Percentiles rank a stretch among this genome's conserved stretches.
phyloP scores from a whole-genome alignment of 2,888 invertebrate genomes.

The Leptopilina drosophilae region DNA sequence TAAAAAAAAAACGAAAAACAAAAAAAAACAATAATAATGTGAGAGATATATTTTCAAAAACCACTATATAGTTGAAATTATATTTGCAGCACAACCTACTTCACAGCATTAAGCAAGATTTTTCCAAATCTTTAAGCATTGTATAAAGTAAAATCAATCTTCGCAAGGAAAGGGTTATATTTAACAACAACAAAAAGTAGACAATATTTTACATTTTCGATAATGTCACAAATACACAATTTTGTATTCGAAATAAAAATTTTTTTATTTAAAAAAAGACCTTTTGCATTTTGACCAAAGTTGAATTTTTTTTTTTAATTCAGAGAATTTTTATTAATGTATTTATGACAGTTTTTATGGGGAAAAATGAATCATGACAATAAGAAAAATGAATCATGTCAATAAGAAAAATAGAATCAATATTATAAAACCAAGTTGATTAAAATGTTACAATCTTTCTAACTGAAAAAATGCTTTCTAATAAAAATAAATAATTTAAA shows the following conservation, averaged over 20 bases:
- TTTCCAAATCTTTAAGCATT: conserved; percentile 31
- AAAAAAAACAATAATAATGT: neutral
- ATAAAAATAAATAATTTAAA: no score
- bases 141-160: conserved; percentile 37
- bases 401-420: no score
- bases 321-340: neutral
- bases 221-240: conserved; percentile 6
- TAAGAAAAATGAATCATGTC: neutral
- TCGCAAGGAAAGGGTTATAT: conserved; percentile 35
- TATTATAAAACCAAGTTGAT: no score
- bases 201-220: neutral
- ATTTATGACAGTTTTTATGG: conserved; percentile 13
- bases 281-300: neutral
- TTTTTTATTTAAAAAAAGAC: neutral
- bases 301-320: neutral
- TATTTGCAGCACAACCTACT: conserved; percentile 52
- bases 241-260: neutral
- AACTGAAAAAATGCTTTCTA: no score
- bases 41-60: conserved; percentile 27
- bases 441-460: no score
- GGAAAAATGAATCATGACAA: conserved; percentile 19
- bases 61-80: conserved; percentile 40
- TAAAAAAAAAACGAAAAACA: neutral
- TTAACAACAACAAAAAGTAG: neutral
- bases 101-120: conserved; percentile 50